A percentile compares a stretch with the other conserved stretches of the same genome.
These are phyloP conservation scores for Sprattus sprattus DNA, from an alignment of 2,113 vertebrate species.

Conservation along the genomic window DNA sequence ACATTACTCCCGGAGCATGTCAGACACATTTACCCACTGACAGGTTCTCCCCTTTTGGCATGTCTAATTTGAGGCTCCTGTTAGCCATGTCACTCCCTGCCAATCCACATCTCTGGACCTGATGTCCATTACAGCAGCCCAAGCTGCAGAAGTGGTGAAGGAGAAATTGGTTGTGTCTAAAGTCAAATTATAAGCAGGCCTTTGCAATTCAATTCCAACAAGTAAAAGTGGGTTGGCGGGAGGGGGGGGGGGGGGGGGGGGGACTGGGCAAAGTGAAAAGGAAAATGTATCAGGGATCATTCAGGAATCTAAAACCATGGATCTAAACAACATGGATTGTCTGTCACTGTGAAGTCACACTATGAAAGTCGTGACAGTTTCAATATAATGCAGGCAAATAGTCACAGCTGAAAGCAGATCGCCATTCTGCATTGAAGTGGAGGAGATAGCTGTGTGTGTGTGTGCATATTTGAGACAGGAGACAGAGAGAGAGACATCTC, in stretches of 20 bases:
- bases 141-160: conserved; percentile 56
- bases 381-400: conserved; percentile 3
- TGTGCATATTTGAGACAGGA: not conserved
- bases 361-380: not conserved
- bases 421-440: not conserved
- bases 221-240: conserved; percentile 34
- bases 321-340: conserved; percentile 7
- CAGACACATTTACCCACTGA: conserved; percentile 62
- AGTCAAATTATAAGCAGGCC: conserved; percentile 70
- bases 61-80: conserved; percentile 73
- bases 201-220: conserved; percentile 67
- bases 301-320: not conserved
- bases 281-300: not conserved
- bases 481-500: not conserved
- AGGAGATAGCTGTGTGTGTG: not conserved
- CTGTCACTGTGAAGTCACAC: conserved; percentile 1
- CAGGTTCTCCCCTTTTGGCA: conserved; percentile 66
- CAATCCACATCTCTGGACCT: conserved; percentile 55
- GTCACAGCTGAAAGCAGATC: conserved; percentile 6
- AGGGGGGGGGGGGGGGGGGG: not conserved
- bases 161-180: conserved; percentile 74
- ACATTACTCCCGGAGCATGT: conserved; percentile 60
- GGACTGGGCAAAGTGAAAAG: not conserved
- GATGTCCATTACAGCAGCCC: conserved; percentile 65
- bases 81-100: conserved; percentile 73